Conservation (phyloP, 2,888 invertebrate species). For the Synanthedon vespiformis region DNA sequence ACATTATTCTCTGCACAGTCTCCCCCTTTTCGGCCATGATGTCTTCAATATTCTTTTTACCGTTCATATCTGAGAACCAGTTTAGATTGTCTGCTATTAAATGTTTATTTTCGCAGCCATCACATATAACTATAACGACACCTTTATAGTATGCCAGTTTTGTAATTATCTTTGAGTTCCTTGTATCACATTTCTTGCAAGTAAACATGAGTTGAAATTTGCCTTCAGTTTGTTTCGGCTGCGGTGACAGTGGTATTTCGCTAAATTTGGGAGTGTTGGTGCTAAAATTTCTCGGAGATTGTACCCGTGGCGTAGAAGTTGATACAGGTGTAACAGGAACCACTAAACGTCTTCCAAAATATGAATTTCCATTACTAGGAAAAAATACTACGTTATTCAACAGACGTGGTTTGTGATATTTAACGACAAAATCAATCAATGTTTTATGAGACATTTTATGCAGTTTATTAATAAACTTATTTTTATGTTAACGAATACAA, state of each 20-base stretch:
- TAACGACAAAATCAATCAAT: conserved; percentile 57
- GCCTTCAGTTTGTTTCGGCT: conserved; percentile 37
- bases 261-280: conserved; percentile 30
- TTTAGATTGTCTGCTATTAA: conserved; percentile 96
- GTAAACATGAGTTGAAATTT: conserved; percentile 84
- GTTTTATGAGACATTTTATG: conserved; percentile 46
- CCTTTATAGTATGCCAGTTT: conserved; percentile 88
- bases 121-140: conserved; percentile 92
- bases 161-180: conserved; percentile 84
- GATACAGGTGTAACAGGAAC: conserved; percentile 27
- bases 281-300: conserved; percentile 42
- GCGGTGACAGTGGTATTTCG: conserved; percentile 23
- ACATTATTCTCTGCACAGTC: conserved; percentile 73
- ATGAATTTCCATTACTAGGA: conserved; percentile 59
- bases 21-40: conserved; percentile 91
- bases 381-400: conserved; percentile 54
- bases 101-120: conserved; percentile 89
- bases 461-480: background rate
- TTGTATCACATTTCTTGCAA: conserved; percentile 87
- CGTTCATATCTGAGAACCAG: conserved; percentile 88
- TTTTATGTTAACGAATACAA: no score
- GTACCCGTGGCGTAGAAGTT: conserved; percentile 37
- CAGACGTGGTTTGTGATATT: conserved; percentile 53
- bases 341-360: conserved; percentile 45
- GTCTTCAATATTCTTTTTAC: conserved; percentile 89